Conservation (phyloP, 2,888 invertebrate species). For the Entomobrya proxima region DNA sequence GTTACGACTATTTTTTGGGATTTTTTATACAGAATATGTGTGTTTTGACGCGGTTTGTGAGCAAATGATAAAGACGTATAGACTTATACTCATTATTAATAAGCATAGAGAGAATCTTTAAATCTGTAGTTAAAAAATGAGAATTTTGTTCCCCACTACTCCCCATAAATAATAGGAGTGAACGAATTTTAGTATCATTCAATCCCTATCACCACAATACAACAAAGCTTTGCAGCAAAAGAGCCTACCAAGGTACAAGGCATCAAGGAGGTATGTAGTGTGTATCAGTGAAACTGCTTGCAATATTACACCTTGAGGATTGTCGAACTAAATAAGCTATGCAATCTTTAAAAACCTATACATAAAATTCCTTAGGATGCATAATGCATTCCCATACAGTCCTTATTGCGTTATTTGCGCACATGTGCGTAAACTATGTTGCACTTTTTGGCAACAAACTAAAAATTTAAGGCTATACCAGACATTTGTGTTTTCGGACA, state of each 20-base stretch:
- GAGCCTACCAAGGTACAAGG: background rate
- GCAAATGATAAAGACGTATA: slow-evolving; percentile 40
- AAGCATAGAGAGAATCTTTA: background rate
- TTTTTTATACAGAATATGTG: slow-evolving; percentile 6
- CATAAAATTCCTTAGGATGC: too few relatives aligned
- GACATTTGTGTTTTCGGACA: slow-evolving; percentile 2
- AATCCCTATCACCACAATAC: slow-evolving; percentile 9
- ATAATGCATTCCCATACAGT: too few relatives aligned
- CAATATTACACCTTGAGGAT: background rate
- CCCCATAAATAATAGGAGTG: background rate
- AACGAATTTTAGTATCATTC: background rate
- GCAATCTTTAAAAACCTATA: background rate
- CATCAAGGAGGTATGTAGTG: background rate
- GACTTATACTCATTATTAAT: slow-evolving; percentile 1
- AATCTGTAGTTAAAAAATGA: too few relatives aligned
- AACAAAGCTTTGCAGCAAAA: background rate
- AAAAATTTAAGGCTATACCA: background rate
- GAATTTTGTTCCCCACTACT: too few relatives aligned
- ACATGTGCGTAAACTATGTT: slow-evolving; percentile 6
- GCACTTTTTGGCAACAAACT: slow-evolving; percentile 8
- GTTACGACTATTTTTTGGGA: background rate
- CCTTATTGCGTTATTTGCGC: background rate
- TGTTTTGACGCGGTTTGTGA: slow-evolving; percentile 44
- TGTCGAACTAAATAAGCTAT: background rate
- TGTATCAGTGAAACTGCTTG: slow-evolving; percentile 15